phyloP scores from a whole-genome alignment of 2,888 invertebrate species.

The Machimus atricapillus region DNA sequence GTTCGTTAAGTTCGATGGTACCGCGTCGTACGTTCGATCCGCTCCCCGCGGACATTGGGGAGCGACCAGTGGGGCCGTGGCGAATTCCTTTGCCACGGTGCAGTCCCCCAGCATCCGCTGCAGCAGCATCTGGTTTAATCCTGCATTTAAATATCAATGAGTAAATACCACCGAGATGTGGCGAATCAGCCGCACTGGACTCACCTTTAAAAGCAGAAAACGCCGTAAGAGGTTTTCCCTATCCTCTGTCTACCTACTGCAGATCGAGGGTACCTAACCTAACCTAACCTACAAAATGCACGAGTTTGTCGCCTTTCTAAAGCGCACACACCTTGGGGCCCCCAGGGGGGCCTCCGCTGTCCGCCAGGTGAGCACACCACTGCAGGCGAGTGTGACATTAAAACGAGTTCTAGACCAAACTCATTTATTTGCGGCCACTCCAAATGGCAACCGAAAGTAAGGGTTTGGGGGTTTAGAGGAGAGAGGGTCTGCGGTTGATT shows the following conservation, averaged over 20 bases:
- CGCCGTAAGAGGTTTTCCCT: background rate
- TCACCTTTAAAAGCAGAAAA: background rate
- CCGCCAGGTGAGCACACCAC: background rate
- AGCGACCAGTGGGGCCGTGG: background rate
- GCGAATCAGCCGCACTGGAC: background rate
- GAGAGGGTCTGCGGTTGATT: background rate
- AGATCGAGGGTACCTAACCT: background rate
- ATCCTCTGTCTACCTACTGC: background rate
- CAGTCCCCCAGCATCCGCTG: background rate
- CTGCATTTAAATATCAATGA: slow-evolving; percentile 13
- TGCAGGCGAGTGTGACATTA: background rate
- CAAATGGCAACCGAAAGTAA: background rate
- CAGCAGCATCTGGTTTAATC: background rate
- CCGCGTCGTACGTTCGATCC: background rate
- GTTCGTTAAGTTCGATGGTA: background rate
- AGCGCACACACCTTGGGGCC: background rate
- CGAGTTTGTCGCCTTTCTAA: background rate
- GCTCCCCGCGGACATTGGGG: background rate
- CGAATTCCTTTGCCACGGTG: background rate
- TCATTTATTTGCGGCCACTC: background rate
- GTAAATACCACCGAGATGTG: background rate
- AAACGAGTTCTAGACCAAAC: background rate
- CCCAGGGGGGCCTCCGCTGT: background rate
- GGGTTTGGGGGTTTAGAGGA: background rate
- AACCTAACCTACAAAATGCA: background rate